Base-by-base conservation (phyloP, 2,797 vertebrate genomes). In the Adelosebastes latens region DNA sequence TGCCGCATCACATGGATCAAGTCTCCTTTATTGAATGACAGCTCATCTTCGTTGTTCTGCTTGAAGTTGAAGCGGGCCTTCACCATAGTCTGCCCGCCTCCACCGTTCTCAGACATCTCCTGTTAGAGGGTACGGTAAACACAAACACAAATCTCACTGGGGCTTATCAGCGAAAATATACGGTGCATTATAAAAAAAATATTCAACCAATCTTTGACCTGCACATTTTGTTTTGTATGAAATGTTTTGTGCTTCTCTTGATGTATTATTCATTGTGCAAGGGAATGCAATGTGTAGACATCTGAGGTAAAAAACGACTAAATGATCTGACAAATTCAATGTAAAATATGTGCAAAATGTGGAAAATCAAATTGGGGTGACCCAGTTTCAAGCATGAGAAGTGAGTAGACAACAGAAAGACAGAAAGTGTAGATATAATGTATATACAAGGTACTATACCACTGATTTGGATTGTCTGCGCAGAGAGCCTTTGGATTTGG, bases 11-110 rank as follows among this genome's bases (percentile, higher is more conserved):
- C 99, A 14, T 96, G 95, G 94, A 99, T 98, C 89, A 98, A 81
- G 62, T 99, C 99, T 6, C 98, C 99, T 95, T 99, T 99, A 90
- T 71, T 96, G 90, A 99, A 98, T 0, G 98, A 99, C 80, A 99
- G 95, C 86, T 99, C 99, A 46, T 99, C 99, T 90, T 99, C 98
- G 12, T 99, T 99, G 89, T 97, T 99, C 94, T 99, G 98, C 92
- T 98, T 99, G 94, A 99, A 99, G 95, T 97, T 97, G 94, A 99
- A 99, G 93, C 97, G 97, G 29, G 98, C 99, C 92, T 98, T 99
- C 87, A 99, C 99, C 94, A 98, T 91, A 93, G 96, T 85, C 89
- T 97, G 97, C 79, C 92, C 93, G 0, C 90, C 86, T 36, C 95
- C 95, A 71, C 98, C 98, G 92, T 99, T 99, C 94, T 99, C 98